phyloP scores from a whole-genome alignment of 53 echinoderm and acorn worm species.

The Luidia sarsii region DNA sequence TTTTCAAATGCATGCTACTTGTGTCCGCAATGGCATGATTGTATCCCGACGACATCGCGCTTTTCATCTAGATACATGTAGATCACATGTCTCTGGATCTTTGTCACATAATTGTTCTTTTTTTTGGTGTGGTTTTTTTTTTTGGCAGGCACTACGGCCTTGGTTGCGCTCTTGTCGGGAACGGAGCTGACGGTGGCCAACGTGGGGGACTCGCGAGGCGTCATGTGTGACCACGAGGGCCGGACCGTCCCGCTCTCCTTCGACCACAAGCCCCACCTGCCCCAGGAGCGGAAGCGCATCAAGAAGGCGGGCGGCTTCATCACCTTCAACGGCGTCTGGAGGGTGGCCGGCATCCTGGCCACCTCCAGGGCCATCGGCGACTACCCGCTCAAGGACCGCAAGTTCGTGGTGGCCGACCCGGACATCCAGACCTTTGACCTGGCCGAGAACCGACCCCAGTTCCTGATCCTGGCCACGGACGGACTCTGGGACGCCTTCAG shows the following conservation, averaged over 20 bases:
- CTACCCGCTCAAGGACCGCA: slow-evolving; percentile 87
- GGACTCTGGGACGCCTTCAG: slow-evolving; percentile 97
- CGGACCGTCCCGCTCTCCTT: slow-evolving; percentile 86
- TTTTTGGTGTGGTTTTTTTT: neutral
- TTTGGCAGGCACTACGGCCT: slow-evolving; percentile 79
- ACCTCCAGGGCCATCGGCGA: slow-evolving; percentile 97
- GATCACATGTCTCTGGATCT: no score
- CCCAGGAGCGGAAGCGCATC: slow-evolving; percentile 85
- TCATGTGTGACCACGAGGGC: slow-evolving; percentile 83
- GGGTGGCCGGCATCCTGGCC: slow-evolving; percentile 92
- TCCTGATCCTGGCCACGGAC: slow-evolving; percentile 91
- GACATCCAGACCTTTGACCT: slow-evolving; percentile 86
- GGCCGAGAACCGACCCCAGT: slow-evolving; percentile 68
- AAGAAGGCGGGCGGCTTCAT: slow-evolving; percentile 94
- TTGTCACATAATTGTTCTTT: no score
- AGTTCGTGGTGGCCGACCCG: slow-evolving; percentile 86
- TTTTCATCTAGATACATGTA: no score
- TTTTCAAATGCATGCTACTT: no score
- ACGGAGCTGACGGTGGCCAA: slow-evolving; percentile 87
- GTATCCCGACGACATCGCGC: no score
- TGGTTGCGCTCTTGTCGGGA: slow-evolving; percentile 78
- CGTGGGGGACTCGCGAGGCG: slow-evolving; percentile 95
- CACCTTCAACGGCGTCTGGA: slow-evolving; percentile 96
- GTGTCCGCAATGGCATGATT: no score
- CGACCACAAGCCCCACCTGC: slow-evolving; percentile 97